Evolutionary conservation across 2,113 vertebrate genomes (phyloP).

Genomic region (Hydropotes inermis): DNA sequence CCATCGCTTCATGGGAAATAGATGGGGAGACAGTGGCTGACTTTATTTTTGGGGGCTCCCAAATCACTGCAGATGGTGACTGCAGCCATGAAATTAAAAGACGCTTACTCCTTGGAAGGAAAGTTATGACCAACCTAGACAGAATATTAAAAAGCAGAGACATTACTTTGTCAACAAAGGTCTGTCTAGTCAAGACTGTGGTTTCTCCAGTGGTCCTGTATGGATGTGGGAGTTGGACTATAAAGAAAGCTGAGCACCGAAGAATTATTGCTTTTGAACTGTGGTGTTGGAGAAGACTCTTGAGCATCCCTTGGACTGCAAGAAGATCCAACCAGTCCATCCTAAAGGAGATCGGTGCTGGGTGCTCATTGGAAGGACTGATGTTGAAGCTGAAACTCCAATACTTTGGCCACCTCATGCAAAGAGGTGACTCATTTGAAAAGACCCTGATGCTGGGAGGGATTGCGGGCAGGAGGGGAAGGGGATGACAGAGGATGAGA

Average conservation of each 20-base stretch:
- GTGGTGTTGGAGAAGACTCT: not conserved
- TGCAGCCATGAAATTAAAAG: not conserved
- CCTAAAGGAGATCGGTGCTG: not conserved
- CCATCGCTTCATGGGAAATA: not conserved
- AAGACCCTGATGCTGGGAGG: not conserved
- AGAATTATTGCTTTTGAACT: not conserved
- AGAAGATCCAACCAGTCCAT: not conserved
- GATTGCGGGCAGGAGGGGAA: not conserved
- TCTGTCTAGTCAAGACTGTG: not conserved
- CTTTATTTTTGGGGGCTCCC: fast-evolving
- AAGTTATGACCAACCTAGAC: not conserved
- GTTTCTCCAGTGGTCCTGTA: not conserved
- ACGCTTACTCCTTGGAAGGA: not conserved
- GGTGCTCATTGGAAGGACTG: not conserved
- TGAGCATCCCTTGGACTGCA: not conserved
- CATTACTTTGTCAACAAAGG: not conserved
- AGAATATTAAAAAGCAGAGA: not conserved
- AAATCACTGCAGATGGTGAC: not conserved
- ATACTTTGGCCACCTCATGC: not conserved
- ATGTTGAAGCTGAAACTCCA: not conserved
- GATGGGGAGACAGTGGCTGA: not conserved
- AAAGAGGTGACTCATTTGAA: not conserved
- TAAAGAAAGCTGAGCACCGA: fast-evolving
- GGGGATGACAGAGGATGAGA: not conserved
- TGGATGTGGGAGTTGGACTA: not conserved